Percentiles rank a stretch among this genome's conserved stretches.
These are phyloP conservation scores for Enteromius treurensis DNA, from an alignment of 2,797 vertebrate genomes.

Conservation along the genomic window DNA sequence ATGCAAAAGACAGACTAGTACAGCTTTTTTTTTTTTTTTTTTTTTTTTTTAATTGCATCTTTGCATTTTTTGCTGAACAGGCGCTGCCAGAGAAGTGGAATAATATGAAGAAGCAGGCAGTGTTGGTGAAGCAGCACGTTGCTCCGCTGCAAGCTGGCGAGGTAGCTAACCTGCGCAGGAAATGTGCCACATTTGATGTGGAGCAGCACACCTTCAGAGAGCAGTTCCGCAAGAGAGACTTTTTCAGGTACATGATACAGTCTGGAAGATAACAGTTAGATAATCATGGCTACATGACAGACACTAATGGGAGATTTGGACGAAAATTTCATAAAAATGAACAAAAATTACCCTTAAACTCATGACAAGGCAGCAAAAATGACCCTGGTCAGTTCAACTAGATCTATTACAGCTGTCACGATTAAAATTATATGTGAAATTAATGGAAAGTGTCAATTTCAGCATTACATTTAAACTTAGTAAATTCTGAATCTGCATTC, in stretches of 20 bases:
- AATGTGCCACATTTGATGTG: constrained; percentile 82
- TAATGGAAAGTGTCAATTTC: too few relatives aligned
- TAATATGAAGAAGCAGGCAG: constrained; percentile 83
- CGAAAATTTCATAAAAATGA: not conserved
- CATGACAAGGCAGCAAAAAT: not conserved
- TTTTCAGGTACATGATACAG: constrained; percentile 82
- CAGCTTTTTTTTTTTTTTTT: not conserved
- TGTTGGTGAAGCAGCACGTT: constrained; percentile 86
- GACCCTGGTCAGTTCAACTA: not conserved
- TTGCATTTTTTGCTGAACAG: constrained; percentile 69
- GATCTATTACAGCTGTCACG: not conserved
- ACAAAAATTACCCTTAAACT: not conserved
- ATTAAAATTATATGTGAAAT: too few relatives aligned
- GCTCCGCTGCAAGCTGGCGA: constrained; percentile 88
- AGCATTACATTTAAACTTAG: too few relatives aligned
- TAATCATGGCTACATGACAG: not conserved
- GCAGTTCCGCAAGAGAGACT: constrained; percentile 80
- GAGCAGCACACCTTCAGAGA: constrained; percentile 85
- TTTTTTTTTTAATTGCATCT: not conserved
- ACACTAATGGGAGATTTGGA: not conserved
- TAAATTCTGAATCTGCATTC: too few relatives aligned
- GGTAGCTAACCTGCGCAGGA: constrained; percentile 80
- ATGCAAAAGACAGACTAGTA: not conserved
- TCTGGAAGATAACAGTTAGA: not conserved
- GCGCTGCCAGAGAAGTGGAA: constrained; percentile 93